Evolutionary conservation across 2,113 vertebrate genomes (phyloP).

Genomic region (Cyanoramphus novaezelandiae): DNA sequence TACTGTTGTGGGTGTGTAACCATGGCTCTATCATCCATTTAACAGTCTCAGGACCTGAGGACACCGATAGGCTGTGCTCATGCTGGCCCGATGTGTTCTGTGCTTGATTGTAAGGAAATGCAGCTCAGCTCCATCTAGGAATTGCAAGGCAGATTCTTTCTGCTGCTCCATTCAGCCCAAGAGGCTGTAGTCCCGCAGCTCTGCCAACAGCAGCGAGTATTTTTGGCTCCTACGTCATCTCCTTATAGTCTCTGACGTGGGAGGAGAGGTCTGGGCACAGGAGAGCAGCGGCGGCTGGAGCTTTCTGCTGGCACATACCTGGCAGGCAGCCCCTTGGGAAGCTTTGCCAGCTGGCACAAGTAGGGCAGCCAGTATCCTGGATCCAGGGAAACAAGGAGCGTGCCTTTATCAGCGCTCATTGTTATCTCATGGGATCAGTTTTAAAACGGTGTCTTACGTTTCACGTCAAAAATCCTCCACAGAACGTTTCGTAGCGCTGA

Average conservation of each 20-base stretch:
- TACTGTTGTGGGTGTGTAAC: background rate
- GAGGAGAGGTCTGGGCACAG: background rate
- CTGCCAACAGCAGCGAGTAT: background rate
- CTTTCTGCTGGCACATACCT: background rate
- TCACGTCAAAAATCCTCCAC: background rate
- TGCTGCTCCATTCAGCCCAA: background rate
- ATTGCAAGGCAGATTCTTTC: background rate
- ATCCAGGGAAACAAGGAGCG: background rate
- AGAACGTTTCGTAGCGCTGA: background rate
- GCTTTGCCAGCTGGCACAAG: background rate
- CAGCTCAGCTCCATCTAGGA: background rate
- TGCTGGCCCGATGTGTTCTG: background rate
- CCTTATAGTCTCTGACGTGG: background rate
- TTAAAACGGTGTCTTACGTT: background rate
- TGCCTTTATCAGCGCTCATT: background rate
- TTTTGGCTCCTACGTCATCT: background rate
- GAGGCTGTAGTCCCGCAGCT: background rate
- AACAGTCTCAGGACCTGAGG: background rate
- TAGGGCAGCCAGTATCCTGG: background rate
- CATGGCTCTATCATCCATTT: background rate
- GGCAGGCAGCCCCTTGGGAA: background rate
- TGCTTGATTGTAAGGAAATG: background rate
- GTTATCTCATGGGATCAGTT: background rate
- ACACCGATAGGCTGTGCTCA: rapidly evolving
- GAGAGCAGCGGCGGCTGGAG: background rate